Conservation (phyloP, 2,888 invertebrate genomes). For the Meteorus cinctellus region DNA sequence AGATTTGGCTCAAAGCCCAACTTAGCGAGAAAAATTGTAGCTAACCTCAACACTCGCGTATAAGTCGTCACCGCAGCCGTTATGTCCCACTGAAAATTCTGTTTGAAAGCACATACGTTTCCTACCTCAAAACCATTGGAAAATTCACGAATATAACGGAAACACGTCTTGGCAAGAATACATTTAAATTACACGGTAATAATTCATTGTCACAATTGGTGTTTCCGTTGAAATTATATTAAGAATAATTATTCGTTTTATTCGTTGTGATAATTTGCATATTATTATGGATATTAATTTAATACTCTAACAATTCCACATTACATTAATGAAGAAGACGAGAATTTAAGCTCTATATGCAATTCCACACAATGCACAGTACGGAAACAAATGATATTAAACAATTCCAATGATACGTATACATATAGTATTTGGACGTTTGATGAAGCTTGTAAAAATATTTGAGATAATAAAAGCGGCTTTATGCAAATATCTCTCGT, state of each 20-base stretch:
- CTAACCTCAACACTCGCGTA: constrained; percentile 34
- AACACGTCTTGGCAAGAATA: background rate
- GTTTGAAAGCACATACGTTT: constrained; percentile 15
- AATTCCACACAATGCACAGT: background rate
- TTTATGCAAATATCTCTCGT: background rate
- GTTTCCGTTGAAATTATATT: no score
- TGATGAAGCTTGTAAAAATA: background rate
- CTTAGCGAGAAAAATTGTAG: constrained; percentile 28
- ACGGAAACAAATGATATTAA: background rate
- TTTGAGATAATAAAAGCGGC: background rate
- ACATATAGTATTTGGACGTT: background rate
- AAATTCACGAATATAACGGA: background rate
- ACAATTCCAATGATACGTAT: background rate
- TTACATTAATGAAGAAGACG: background rate
- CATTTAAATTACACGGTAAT: background rate
- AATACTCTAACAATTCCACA: background rate
- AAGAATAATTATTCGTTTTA: no score
- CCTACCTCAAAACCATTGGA: background rate
- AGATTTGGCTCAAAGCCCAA: constrained; percentile 32
- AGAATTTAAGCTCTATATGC: background rate
- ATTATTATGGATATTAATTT: background rate
- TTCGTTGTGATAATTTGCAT: background rate
- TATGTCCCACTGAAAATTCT: constrained; percentile 22
- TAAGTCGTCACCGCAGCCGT: constrained; percentile 22
- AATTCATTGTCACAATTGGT: background rate